Evolutionary conservation across 2,797 vertebrate genomes (phyloP), one percentile per base, ranked within the genome.

Genomic region (Lutjanus campechanus): DNA sequence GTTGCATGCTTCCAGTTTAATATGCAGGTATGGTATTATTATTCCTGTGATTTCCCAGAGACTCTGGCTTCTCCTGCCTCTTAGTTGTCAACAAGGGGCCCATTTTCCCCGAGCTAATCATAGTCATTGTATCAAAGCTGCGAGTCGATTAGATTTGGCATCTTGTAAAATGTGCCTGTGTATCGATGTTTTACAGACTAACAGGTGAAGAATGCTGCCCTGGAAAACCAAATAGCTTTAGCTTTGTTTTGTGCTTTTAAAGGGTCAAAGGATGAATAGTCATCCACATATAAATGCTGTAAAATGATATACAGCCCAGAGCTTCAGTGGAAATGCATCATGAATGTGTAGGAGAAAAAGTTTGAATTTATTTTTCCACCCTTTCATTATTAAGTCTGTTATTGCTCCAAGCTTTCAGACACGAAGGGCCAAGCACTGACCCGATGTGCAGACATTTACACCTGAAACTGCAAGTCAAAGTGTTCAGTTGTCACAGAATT

Each of bases 11-110:
- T 88, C 88, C 92, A 93, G 93, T 85, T 91, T 94, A 88, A 93
- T 94, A 87, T 93, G 92, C 93, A 93, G 94, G 93, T 94, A 93
- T 54, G 86, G 81, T 83, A 66, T 86, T 81, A 29, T 85, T 85
- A 70, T 85, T 87, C 60, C 79, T 89, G 8, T 81, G 73, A 85
- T 91, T 91, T 86, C 67, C 71, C 69, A 72, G 47, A 78, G 73
- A 83, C 77, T 62, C 74, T 19, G 69, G 61, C 87, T 89, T 84
- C 69, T 80, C 53, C 60, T 19, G 62, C 82, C 89, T 86, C 84
- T 79, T 61, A 66, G 66, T 76, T 81, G 85, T 88, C 90, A 84
- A 87, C 88, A 36, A 85, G 73, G 77, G 87, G 50, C 75, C 85
- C 66, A 22, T 72, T 89, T 75, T 69, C 89, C 85, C 88, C 47